These are phyloP conservation scores for Lepus oiostolus DNA, from an alignment of 2,797 vertebrate genomes.

Conservation along the genomic window DNA sequence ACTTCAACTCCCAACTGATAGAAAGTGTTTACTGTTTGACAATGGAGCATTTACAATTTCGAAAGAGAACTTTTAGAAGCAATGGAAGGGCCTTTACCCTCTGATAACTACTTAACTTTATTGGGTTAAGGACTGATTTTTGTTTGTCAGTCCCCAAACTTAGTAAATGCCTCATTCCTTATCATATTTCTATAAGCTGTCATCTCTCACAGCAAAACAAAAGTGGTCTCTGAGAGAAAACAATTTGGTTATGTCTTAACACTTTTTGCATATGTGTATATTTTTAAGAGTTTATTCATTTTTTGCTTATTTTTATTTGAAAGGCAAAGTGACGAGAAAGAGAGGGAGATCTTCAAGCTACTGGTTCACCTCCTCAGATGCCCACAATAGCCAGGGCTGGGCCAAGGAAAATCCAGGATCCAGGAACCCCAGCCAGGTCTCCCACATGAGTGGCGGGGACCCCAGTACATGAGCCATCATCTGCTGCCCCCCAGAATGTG, in stretches of 20 bases:
- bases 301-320: not conserved
- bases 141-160: not conserved
- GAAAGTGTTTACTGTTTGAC: not conserved
- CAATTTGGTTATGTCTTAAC: not conserved
- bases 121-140: not conserved
- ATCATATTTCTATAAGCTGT: not conserved
- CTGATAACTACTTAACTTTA: not conserved
- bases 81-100: not conserved
- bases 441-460: too few relatives aligned
- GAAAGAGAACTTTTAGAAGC: constrained; percentile 22
- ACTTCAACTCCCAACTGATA: not conserved
- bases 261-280: not conserved
- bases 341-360: too few relatives aligned
- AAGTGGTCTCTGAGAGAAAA: constrained; percentile 9
- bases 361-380: too few relatives aligned
- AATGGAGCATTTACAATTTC: not conserved
- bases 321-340: too few relatives aligned
- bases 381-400: too few relatives aligned
- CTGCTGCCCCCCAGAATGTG: too few relatives aligned
- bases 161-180: not conserved
- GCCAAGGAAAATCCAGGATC: too few relatives aligned
- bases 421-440: too few relatives aligned
- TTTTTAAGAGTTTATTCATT: too few relatives aligned
- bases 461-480: too few relatives aligned
- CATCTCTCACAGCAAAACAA: not conserved